Conservation (phyloP, 2,797 vertebrate species). For the Karalla daura region DNA sequence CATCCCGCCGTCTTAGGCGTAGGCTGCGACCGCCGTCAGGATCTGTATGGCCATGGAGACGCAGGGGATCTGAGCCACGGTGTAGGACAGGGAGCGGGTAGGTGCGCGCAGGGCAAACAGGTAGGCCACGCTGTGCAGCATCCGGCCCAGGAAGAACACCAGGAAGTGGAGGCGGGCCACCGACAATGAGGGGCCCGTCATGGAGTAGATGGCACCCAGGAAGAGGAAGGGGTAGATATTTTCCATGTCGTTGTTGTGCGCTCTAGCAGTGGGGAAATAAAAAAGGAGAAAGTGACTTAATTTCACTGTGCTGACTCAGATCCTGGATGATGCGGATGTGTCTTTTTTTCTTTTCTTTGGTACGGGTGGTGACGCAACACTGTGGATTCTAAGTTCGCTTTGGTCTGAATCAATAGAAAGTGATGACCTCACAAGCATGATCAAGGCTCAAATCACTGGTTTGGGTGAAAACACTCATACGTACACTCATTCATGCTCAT, state of each 20-base stretch:
- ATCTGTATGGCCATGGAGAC: slow-evolving; percentile 95
- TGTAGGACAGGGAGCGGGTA: slow-evolving; percentile 89
- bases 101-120: slow-evolving; percentile 86
- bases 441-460: no score
- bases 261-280: slow-evolving; percentile 74
- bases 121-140: slow-evolving; percentile 91
- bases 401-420: no score
- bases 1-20: no score
- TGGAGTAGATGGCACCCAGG: slow-evolving; percentile 90
- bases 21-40: slow-evolving; percentile 74
- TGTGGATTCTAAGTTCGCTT: not conserved
- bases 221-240: slow-evolving; percentile 97
- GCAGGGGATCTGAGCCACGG: slow-evolving; percentile 90
- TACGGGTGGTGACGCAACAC: not conserved
- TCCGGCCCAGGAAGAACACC: slow-evolving; percentile 86
- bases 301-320: not conserved
- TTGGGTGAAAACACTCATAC: no score
- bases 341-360: no score
- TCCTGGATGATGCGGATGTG: no score
- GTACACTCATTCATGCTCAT: no score
- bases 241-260: slow-evolving; percentile 93
- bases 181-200: slow-evolving; percentile 83
- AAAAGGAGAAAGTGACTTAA: no score
- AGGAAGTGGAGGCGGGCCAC: slow-evolving; percentile 92
- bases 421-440: no score